Conservation (phyloP, 2,113 vertebrate genomes). For the Axis porcinus region DNA sequence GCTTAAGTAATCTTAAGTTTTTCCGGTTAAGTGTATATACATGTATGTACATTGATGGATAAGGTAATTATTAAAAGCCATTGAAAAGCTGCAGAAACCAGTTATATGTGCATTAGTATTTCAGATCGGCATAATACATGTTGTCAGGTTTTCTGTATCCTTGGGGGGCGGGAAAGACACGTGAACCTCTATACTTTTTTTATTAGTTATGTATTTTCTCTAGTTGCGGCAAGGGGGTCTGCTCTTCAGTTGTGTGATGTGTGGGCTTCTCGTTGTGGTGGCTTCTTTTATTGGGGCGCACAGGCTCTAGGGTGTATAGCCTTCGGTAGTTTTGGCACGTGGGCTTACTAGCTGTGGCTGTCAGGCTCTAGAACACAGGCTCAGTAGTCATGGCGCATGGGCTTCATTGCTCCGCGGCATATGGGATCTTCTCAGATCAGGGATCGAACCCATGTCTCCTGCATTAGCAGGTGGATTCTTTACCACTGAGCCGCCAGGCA, state of each 20-base stretch:
- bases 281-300: not conserved
- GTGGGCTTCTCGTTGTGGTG: not conserved
- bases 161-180: not conserved
- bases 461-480: not conserved
- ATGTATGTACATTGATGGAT: not conserved
- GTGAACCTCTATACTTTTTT: not conserved
- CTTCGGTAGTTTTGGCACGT: fast-evolving
- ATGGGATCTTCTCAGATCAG: not conserved
- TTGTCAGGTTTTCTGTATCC: not conserved
- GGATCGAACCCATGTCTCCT: not conserved
- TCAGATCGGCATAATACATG: not conserved
- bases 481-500: not conserved
- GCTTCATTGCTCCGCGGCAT: not conserved
- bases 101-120: not conserved
- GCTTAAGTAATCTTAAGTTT: not conserved
- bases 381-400: not conserved
- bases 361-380: not conserved
- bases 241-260: not conserved
- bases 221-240: not conserved
- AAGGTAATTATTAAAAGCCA: not conserved
- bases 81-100: not conserved
- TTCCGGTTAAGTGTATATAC: not conserved
- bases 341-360: not conserved
- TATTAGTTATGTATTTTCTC: not conserved
- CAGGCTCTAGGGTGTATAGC: not conserved